Evolutionary conservation across 2,113 vertebrate species (phyloP).

Genomic region (Poeciliopsis prolifica): DNA sequence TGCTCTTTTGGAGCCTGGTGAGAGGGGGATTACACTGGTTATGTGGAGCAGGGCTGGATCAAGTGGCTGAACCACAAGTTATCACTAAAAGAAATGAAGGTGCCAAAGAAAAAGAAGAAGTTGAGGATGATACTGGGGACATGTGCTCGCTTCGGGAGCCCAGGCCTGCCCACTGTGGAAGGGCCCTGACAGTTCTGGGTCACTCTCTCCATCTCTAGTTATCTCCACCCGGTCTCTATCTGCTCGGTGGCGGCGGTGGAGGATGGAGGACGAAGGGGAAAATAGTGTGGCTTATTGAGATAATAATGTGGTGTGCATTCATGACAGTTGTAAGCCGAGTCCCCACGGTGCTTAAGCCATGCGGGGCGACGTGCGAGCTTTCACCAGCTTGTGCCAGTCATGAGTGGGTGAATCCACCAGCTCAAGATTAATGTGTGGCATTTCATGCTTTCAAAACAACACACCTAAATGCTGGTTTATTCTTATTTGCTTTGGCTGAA

Average conservation of each 20-base stretch:
- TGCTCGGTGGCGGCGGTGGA: constrained; percentile 63
- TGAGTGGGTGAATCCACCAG: constrained; percentile 71
- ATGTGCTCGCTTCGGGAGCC: constrained; percentile 69
- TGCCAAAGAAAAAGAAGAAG: constrained; percentile 75
- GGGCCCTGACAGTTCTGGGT: constrained; percentile 83
- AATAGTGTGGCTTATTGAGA: constrained; percentile 81
- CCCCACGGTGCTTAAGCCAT: constrained; percentile 72
- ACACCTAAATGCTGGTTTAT: constrained; percentile 67
- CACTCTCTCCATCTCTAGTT: constrained; percentile 71
- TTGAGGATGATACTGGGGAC: constrained; percentile 70
- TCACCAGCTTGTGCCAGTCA: constrained; percentile 63
- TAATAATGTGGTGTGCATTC: constrained; percentile 77
- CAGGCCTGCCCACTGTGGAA: constrained; percentile 72
- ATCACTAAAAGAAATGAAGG: constrained; percentile 68
- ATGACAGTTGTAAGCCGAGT: constrained; percentile 81
- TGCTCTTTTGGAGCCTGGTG: constrained; percentile 74
- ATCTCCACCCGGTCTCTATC: constrained; percentile 71
- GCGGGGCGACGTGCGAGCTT: constrained; percentile 65
- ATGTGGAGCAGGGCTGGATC: constrained; percentile 78
- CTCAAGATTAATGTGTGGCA: constrained; percentile 64
- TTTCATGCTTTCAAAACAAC: constrained; percentile 71
- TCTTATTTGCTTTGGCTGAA: constrained; percentile 65
- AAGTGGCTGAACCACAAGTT: constrained; percentile 69
- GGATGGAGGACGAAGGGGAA: constrained; percentile 71
- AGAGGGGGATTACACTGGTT: constrained; percentile 80